These are phyloP conservation scores for Rhimphoctona megacephalus DNA, from an alignment of 2,888 invertebrate genomes.

Conservation along the genomic window DNA sequence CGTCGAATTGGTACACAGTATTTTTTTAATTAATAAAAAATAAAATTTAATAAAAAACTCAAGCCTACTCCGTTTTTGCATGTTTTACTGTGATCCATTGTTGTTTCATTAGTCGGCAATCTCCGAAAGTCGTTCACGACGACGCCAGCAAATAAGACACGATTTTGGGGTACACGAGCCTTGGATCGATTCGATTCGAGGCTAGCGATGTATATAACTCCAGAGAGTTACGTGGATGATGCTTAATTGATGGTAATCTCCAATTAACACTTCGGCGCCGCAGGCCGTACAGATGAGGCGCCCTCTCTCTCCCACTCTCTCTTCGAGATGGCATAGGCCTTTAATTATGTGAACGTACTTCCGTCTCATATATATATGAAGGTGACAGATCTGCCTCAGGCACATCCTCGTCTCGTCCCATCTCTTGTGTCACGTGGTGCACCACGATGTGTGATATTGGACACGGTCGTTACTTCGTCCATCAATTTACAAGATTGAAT, in stretches of 20 bases:
- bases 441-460: slow-evolving; percentile 45
- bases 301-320: slow-evolving; percentile 20
- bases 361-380: slow-evolving; percentile 1
- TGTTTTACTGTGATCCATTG: background rate
- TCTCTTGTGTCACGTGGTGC: slow-evolving; percentile 26
- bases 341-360: slow-evolving; percentile 66
- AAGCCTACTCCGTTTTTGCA: background rate
- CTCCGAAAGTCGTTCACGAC: slow-evolving; percentile 29
- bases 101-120: slow-evolving; percentile 24
- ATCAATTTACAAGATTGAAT: slow-evolving; percentile 23
- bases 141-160: slow-evolving; percentile 29
- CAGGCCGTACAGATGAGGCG: slow-evolving; percentile 52
- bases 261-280: slow-evolving; percentile 73
- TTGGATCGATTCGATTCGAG: slow-evolving; percentile 62
- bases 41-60: background rate
- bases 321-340: slow-evolving; percentile 63
- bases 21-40: too few relatives aligned
- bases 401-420: slow-evolving; percentile 28
- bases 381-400: slow-evolving; percentile 36
- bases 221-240: slow-evolving; percentile 63
- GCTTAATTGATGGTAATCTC: slow-evolving; percentile 75
- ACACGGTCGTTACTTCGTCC: slow-evolving; percentile 29
- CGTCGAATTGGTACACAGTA: too few relatives aligned
- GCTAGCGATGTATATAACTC: slow-evolving; percentile 31
- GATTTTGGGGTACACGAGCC: slow-evolving; percentile 10